Evolutionary conservation across 2,888 invertebrate genomes (phyloP), one percentile per base, ranked within the genome.

Genomic region (Drosophila parthenogenetica): DNA sequence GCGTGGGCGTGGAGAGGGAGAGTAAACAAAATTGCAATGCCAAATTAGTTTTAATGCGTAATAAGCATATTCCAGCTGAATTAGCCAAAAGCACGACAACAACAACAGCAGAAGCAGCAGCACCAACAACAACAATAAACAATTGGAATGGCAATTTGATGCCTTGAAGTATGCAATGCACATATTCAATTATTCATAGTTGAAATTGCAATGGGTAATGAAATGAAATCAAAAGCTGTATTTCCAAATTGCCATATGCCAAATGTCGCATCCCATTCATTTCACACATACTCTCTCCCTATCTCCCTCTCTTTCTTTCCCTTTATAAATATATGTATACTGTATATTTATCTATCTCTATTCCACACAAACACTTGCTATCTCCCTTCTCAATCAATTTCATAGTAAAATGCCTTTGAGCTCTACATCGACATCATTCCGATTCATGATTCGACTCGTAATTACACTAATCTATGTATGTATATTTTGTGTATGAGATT

Each of bases 1-100:
- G 32, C 7, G n/a, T 10, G 13, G 8, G n/a, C 19, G 50, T n/a
- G 19, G 54, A n/a, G 29, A 8, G 29, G 22, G 50, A 19, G 45
- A 54, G 67, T 55, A 58, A 63, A 82, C 65, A 43, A 69, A 65
- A 79, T 67, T 72, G 67, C 76, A 72, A 87, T 87, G 87, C 79
- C 81, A 81, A 82, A 82, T 82, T 82, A 87, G 82, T 84, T 82
- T 82, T 84, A 87, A 87, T 87, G 82, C 79, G 81, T 78, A 82
- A 82, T 82, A 82, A 81, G 82, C 82, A 87, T 87, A 87, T 82
- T 87, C 75, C 79, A 67, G 78, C 63, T 71, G 72, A 87, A 82
- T 82, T 82, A 81, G 84, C 69, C 71, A 73, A 83, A 77, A 72
- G 58, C 49, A 80, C 63, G 59, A n/a, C 59, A 62, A 51, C 63